These are phyloP conservation scores for Trematocara stigmaticum DNA, from an alignment of 2,113 vertebrate species.

Conservation along the genomic window DNA sequence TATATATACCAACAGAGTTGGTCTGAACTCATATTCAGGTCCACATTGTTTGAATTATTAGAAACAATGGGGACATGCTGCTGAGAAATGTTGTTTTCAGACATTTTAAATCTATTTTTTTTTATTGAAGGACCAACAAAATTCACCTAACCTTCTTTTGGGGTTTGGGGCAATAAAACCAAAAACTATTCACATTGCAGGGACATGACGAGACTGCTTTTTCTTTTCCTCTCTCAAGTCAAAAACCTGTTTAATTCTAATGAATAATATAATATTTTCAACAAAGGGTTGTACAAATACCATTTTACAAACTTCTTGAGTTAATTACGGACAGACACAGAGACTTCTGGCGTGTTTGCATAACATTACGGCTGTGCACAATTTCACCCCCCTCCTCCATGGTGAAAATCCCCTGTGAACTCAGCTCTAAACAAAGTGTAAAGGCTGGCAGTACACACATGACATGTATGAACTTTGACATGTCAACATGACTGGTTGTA, in stretches of 20 bases:
- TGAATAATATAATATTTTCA: not conserved
- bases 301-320: slow-evolving; percentile 5
- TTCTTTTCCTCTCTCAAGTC: not conserved
- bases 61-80: not conserved
- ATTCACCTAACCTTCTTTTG: not conserved
- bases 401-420: slow-evolving; percentile 49
- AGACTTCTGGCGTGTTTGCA: slow-evolving; percentile 32
- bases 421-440: slow-evolving; percentile 58
- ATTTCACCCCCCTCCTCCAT: not conserved
- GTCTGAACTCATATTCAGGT: not conserved
- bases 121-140: not conserved
- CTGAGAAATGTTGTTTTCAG: not conserved
- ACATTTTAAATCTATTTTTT: not conserved
- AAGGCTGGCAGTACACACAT: slow-evolving; percentile 29
- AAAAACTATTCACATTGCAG: not conserved
- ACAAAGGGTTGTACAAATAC: not conserved
- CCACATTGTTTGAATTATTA: not conserved
- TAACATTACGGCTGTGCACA: slow-evolving; percentile 13
- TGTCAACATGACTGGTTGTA: slow-evolving; percentile 64
- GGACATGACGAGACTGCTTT: not conserved
- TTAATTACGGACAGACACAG: slow-evolving; percentile 24
- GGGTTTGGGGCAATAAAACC: not conserved
- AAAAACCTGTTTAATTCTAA: not conserved
- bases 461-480: slow-evolving; percentile 66
- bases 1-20: not conserved